Base-by-base conservation (phyloP, 2,797 vertebrate species). In the Columba guinea region DNA sequence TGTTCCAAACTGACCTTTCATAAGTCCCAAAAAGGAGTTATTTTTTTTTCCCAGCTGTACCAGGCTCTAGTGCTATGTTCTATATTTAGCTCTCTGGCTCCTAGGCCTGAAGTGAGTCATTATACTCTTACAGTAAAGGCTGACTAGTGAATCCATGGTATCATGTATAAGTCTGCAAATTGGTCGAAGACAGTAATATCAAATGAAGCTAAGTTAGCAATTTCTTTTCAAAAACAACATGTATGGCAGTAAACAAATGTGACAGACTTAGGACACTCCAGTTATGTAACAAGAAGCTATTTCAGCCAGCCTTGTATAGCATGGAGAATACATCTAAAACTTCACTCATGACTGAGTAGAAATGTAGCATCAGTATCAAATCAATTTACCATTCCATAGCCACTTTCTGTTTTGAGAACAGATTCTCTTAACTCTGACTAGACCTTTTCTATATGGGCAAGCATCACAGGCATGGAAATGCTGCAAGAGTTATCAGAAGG, bases 81-180 rank as follows among this genome's bases (percentile, higher is more conserved):
- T 94, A 84, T 91, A 67, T 86, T 94, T 94, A 94, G 55, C 21
- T 37, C 22, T 78, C 34, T 78, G 79, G 34, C 73, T 95, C 21
- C 76, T 27, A 85, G 73, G 70, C 51, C 87, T 68, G 78, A 87
- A 92, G 28, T 48, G 78, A 95, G 64, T 92, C 87, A 91, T 94
- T 91, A 53, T 59, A 46, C 34, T 94, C 64, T 71, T 87, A 56
- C 56, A 60, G 14, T 53, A 87, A 92, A 85, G 53, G 44, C 78
- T 93, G 79, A 79, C 23, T 78, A 1, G 1, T 28, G 41, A 76
- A 70, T 77, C 78, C 35, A 4, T 27, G 52, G 19, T 35, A 68
- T 82, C 48, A 22, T 14, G 8, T 32, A 3, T 49, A 90, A 62
- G 55, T 51, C 53, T 58, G 10, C 75, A 88, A 87, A 83, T 7